Evolutionary conservation across 2,888 invertebrate genomes (phyloP), one percentile per base, ranked within the genome.

Genomic region (Hipparchia semele): DNA sequence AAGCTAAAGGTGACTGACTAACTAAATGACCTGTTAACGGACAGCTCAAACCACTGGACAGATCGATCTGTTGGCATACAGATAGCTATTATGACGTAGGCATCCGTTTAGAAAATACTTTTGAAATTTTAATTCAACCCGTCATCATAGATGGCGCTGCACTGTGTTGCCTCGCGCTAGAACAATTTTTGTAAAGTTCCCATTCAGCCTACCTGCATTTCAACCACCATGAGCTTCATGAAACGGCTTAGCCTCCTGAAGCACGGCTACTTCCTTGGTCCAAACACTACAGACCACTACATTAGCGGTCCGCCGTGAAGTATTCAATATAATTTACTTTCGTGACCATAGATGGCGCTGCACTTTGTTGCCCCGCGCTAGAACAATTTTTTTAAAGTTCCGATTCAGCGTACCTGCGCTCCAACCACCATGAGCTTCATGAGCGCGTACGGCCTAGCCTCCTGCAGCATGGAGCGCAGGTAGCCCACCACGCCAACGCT

Each of bases 361-460:
- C 7, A 56, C 13, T 5, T 4, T 56, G 12, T 6, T 56, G 56
- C n/a, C 53, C 12, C 53, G 12, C 53, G 53, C 53, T 12, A 53
- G 12, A 53, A 10, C 10, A 12, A 53, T 1, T 53, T 53, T 53
- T 53, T 9, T 10, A 10, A 13, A 23, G 58, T 58, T 2, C 7
- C n/a, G 6, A 56, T 39, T 2, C 39, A 33, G 10, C 74, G 70
- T 1, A 91, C 92, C 90, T 99, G 98, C 1, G 98, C 96, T 0
- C 99, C 99, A 0, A 99, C 99, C 67, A 99, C 96, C 98, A 98
- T 98, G 23, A 99, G 94, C 87, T 99, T 99, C 97, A 99, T 97
- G 71, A 98, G 95, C 0, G 98, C 97, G 88, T 99, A 99, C 0
- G 98, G 97, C 80, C 97, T 96, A 0, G 99, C 99, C 90, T 98